Base-by-base conservation (phyloP, 2,797 vertebrate species). In the Antennarius maculatus region DNA sequence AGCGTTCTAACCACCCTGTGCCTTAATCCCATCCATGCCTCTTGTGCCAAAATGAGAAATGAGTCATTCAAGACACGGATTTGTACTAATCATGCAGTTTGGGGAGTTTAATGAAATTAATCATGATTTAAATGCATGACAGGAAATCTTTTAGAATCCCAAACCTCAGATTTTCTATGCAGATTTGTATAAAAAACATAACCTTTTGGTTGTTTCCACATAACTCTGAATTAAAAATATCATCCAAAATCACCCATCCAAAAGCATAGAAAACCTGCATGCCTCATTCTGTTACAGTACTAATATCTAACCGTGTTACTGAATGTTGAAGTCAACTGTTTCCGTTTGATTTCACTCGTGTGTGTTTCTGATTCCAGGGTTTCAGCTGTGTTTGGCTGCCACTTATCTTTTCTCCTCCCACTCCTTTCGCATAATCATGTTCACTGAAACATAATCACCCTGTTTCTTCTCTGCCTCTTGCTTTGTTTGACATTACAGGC, bases 1-100 rank as follows among this genome's bases (percentile, higher is more conserved):
- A 7, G 76, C 74, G n/a, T 54, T 81, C 85, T 92, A 86, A 90
- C 87, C 79, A 58, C 69, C 43, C 79, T 76, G 53, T 77, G 86
- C 85, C 86, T 92, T 88, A 63, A 91, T 83, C 79, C 82, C 83
- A 57, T 84, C 92, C 90, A 86, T 91, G 91, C 91, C 71, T 82
- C 71, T 74, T 73, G 65, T 86, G 81, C 50, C 88, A 83, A 90
- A 94, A 71, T 77, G 51, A 55, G 51, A 67, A 37, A 53, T 43
- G 31, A 46, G 68, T 77, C 71, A 39, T 63, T 79, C 39, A 18
- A 58, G 50, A 59, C 45, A 58, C 63, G 42, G 34, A 7, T 81
- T 65, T 77, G 58, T 47, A 77, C 86, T 89, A 90, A 90, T 91
- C 87, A 78, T 82, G 58, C 82, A 85, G 80, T 73, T 64, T 58